Evolutionary conservation across 2,113 vertebrate species (phyloP), one percentile per base, ranked within the genome.

Genomic region (Silurus glanis): DNA sequence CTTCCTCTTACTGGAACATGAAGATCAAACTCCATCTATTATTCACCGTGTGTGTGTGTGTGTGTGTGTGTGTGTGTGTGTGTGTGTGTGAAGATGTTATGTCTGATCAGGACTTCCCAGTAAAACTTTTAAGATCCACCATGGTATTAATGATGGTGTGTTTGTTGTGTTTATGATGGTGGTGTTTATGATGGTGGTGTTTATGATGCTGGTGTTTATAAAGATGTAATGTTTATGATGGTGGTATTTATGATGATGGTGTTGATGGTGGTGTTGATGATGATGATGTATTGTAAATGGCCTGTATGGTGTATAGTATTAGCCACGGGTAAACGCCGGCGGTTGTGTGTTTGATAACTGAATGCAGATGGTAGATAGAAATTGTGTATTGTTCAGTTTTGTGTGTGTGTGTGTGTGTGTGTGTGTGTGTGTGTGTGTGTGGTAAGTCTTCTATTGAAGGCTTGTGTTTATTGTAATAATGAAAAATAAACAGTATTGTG

Each of bases 11-110:
- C 78, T 80, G 78, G 78, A 80, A 80, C 56, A 80, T 12, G 5
- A 45, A 58, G 78, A 80, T 80, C 78, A 80, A 80, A 80, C 25
- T 59, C 25, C 78, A 80, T 80, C 28, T 80, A 80, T 80, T 59
- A 80, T 59, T 80, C 78, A 80, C 5, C 3, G 6, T 28, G 23
- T 37, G 76, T 37, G 76, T 45, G 76, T 80, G 76, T 37, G 76
- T 37, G 55, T 59, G 76, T 79, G 16, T 55, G 51, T 25, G 74
- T n/a, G 47, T 55, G 74, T 55, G 74, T 53, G 49, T 55, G 49
- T 53, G 72, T 23, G 71, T 72, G 69, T 72, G 67, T 71, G 67
- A 66, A n/a, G 12, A 13, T 14, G 23, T 67, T 71, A 47, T 75
- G 23, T 12, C 17, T 17, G 2, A 72, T 72, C 69, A 72, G 71